A percentile compares a stretch with the other conserved stretches of the same genome.
Conservation (phyloP, 2,113 vertebrate genomes). For the Vidua chalybeata region DNA sequence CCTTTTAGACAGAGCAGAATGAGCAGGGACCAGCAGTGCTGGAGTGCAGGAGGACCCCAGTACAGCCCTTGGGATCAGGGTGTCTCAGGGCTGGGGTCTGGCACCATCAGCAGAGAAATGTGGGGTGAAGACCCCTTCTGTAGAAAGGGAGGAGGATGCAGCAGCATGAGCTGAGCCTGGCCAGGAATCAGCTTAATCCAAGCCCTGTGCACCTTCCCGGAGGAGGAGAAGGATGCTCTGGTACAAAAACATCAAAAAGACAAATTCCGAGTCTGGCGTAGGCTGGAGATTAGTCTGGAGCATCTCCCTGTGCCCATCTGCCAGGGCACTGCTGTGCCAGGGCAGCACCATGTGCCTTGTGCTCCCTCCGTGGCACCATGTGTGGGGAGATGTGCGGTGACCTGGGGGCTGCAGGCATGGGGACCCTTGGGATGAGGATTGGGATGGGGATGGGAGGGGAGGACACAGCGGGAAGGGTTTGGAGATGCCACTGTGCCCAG, state of each 20-base stretch:
- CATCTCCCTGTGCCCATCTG: background rate
- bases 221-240: background rate
- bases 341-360: background rate
- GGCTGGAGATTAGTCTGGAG: background rate
- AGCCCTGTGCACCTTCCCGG: background rate
- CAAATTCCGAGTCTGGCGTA: background rate
- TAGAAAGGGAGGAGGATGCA: background rate
- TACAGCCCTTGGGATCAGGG: too few species aligned
- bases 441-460: background rate
- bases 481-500: background rate
- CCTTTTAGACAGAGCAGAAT: background rate
- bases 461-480: background rate
- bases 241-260: background rate
- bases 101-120: background rate
- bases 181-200: background rate
- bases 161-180: background rate
- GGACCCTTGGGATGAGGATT: background rate
- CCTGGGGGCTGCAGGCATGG: background rate
- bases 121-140: background rate
- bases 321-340: background rate
- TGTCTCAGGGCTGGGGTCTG: background rate
- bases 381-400: background rate
- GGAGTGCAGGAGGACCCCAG: background rate
- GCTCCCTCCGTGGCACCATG: accelerated
- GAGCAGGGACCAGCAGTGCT: background rate